Evolutionary conservation across 2,797 vertebrate genomes (phyloP).

Genomic region (Myotis pilosus): DNA sequence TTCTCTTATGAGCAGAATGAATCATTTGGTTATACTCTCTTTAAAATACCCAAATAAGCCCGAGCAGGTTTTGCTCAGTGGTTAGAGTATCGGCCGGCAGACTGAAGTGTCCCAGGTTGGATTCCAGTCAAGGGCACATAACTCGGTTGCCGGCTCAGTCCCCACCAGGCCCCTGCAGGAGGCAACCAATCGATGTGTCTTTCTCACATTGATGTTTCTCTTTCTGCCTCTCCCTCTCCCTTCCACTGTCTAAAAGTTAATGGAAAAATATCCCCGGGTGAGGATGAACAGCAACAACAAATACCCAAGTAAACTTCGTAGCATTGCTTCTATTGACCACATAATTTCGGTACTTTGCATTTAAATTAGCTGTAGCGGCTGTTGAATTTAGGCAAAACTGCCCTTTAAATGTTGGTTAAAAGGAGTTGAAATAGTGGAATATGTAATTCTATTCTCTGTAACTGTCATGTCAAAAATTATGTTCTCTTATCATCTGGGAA

Average conservation of each 20-base stretch:
- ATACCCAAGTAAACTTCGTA: neutral
- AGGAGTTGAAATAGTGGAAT: constrained; percentile 11
- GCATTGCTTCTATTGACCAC: neutral
- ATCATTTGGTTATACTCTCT: neutral
- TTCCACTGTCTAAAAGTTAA: no score
- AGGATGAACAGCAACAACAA: no score
- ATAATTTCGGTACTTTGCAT: neutral
- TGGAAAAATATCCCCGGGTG: no score
- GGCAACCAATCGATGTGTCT: no score
- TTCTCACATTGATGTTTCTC: no score
- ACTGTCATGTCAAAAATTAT: neutral
- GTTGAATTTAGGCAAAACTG: neutral
- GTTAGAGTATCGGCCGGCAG: no score
- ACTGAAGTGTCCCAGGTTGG: no score
- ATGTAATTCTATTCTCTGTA: constrained; percentile 4
- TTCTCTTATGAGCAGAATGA: neutral
- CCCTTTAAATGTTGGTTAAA: neutral
- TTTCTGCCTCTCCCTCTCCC: no score
- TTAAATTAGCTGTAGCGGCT: constrained; percentile 5
- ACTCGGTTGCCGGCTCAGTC: no score
- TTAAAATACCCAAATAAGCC: neutral
- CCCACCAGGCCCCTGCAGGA: no score
- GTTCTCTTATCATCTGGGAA: neutral
- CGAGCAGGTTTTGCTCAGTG: no score
- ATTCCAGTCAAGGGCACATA: no score